These are phyloP conservation scores for Eurypyga helias DNA, from an alignment of 2,113 vertebrate genomes.

Conservation along the genomic window DNA sequence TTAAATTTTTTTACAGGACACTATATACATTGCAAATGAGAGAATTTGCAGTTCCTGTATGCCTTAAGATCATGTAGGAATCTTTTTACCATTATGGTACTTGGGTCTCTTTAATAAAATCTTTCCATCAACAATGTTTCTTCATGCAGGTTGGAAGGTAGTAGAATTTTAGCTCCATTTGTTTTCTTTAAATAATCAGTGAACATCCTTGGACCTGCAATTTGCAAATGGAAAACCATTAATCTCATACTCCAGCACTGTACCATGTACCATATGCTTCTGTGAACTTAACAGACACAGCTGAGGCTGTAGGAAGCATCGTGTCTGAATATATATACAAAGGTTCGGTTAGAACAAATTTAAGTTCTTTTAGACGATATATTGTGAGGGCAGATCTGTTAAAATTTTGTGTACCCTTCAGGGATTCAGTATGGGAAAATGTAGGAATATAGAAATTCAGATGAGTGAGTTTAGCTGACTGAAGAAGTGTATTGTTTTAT, in stretches of 20 bases:
- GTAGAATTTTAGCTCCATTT: constrained; percentile 39
- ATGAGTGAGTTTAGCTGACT: neutral
- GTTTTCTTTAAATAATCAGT: constrained; percentile 23
- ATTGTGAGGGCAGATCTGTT: neutral
- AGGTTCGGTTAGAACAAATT: neutral
- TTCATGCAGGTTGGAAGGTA: neutral
- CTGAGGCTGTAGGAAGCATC: neutral
- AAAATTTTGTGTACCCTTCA: neutral
- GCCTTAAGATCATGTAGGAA: neutral
- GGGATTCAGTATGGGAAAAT: neutral
- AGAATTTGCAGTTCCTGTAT: constrained; percentile 21
- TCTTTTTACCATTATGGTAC: constrained; percentile 41
- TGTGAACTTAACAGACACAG: neutral
- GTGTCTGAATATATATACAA: neutral
- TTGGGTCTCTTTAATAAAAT: neutral
- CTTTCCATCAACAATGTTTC: neutral
- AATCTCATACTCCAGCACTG: neutral
- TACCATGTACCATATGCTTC: neutral
- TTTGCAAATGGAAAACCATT: constrained; percentile 43
- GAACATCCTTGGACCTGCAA: constrained; percentile 59
- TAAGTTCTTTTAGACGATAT: neutral
- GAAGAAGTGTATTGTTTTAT: neutral
- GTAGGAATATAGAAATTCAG: neutral
- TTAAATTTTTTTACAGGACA: neutral
- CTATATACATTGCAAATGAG: neutral